Evolutionary conservation across 2,797 vertebrate species (phyloP), one percentile per base, ranked within the genome.

Genomic region (Anguilla pacifica): DNA sequence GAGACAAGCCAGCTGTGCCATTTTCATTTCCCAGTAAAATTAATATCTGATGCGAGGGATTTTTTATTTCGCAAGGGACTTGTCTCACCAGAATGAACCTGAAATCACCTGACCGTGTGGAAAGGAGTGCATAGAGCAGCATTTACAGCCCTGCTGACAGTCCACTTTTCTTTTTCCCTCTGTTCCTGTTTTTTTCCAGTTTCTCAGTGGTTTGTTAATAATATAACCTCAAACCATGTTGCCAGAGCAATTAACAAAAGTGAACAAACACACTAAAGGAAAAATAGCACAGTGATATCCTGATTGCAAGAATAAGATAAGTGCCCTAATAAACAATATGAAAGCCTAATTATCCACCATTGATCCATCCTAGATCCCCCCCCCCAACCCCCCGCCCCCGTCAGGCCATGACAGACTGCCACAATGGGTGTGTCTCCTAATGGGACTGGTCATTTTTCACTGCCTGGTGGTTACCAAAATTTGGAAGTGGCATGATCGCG

Each of bases 1-100:
- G 77, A 81, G 77, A 46, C 6, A 6, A 49, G 43, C 77, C 77
- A 81, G 77, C 77, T 81, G 77, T 43, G 43, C 77, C n/a, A 81
- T 25, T 81, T 4, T 81, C 6, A 49, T 51, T 81, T 81, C 7
- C 25, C 22, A 22, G 39, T 7, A n/a, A 49, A 49, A 46, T 49
- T 22, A 81, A 81, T 81, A 81, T 81, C 77, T 81, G 77, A 81
- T 46, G 19, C 7, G 49, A n/a, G 77, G 77, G 43, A 6, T 49
- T 77, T 39, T 81, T 81, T 81, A 19, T 81, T 49, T 49, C 43
- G 2, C 77, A 49, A 49, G 43, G 46, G 39, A 81, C 43, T 49
- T n/a, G 11, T 22, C 39, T 81, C 43, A 25, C 77, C 43, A 49
- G 77, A 81, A n/a, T 31, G 43, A 51, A 43, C 43, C 43, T 81